These are phyloP conservation scores for Phymorhynchus buccinoides DNA, from an alignment of 1,140 invertebrate genomes.

Conservation along the genomic window DNA sequence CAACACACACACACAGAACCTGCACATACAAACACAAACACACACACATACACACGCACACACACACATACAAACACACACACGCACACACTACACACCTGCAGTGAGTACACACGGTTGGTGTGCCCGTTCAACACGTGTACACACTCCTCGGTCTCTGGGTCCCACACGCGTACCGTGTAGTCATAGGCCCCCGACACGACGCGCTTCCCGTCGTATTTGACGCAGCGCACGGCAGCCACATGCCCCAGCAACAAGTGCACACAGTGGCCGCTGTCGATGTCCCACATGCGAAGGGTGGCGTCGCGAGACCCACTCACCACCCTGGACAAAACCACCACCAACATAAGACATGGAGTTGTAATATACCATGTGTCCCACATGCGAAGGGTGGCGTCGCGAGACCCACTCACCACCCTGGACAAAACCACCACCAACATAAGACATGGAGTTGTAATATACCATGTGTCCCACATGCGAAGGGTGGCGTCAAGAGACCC, in stretches of 20 bases:
- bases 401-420: too few relatives aligned
- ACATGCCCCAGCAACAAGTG: constrained; percentile 95
- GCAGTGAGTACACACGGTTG: constrained; percentile 98
- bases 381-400: neutral
- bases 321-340: constrained; percentile 78
- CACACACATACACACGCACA: too few relatives aligned
- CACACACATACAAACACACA: too few relatives aligned
- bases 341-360: neutral
- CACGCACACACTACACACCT: constrained; percentile 78
- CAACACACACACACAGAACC: too few relatives aligned
- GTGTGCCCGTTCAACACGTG: constrained; percentile 97
- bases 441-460: too few relatives aligned
- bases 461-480: too few relatives aligned
- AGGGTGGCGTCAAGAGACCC: too few relatives aligned
- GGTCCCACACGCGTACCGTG: constrained; percentile 99
- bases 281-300: constrained; percentile 95
- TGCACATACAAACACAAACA: too few relatives aligned
- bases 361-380: neutral
- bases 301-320: constrained; percentile 98
- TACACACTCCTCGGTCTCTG: constrained; percentile 93
- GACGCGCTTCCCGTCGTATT: constrained; percentile 96
- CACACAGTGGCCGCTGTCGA: constrained; percentile 90
- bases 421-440: too few relatives aligned
- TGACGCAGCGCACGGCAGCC: constrained; percentile 97
- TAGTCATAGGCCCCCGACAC: constrained; percentile 95